Base-by-base conservation (phyloP, 2,113 vertebrate species). In the Misgurnus anguillicaudatus region DNA sequence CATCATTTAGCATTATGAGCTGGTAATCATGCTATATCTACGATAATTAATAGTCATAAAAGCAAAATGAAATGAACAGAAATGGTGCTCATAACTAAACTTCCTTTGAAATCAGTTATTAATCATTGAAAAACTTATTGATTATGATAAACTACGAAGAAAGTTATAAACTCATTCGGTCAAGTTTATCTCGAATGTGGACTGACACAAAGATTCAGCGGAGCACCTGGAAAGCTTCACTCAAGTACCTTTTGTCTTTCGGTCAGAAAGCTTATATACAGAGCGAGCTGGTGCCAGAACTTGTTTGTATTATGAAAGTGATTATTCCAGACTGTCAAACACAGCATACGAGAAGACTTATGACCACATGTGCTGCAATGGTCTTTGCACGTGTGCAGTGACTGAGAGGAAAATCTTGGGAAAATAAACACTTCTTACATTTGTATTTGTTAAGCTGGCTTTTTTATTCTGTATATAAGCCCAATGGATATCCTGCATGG, bases 261-360 rank as follows among this genome's bases (percentile, higher is more conserved):
- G 24, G 58, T 45, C 75, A 79, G 82, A 78, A 69, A 68, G 66
- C 77, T 81, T 79, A 78, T 24, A 24, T 65, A 75, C 75, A 81
- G 58, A 53, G 64, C 78, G 48, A 13, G 48, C 48, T 53, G 57
- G 77, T 80, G 82, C 82, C 85, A 84, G 85, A 77, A 65, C 10
- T 61, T 84, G 80, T 86, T 82, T 86, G 85, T 79, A 80, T 86
- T 79, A 84, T 70, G 80, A 70, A 79, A 76, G 66, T 83, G 68
- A 86, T 83, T 80, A 76, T 86, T 86, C 81, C 76, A 66, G 75
- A 75, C 77, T 81, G 83, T 84, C 83, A 84, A 84, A 84, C 83
- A 79, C 71, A 66, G 71, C 71, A 61, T 84, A 76, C 57, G 67
- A 51, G 64, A 71, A 79, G 83, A 84, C 66, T 19, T 81, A 84